phyloP scores from a whole-genome alignment of 2,113 vertebrate genomes.

The Odocoileus virginianus region DNA sequence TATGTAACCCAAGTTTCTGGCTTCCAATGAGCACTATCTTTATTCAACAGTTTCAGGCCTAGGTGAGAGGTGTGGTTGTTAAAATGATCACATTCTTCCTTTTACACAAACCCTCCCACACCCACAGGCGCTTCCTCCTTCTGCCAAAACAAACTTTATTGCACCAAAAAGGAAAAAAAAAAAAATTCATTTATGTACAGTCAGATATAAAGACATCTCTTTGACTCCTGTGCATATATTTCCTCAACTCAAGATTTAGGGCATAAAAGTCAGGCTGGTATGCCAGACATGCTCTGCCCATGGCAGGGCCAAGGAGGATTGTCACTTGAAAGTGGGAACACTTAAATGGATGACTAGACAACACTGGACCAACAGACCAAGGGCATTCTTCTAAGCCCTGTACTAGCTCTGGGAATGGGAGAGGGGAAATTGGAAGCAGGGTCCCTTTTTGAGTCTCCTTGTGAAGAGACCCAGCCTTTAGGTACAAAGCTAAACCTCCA shows the following conservation, averaged over 20 bases:
- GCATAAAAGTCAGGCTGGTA: constrained; percentile 73
- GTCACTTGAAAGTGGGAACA: constrained; percentile 82
- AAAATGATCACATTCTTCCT: not conserved
- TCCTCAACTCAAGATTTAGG: constrained; percentile 74
- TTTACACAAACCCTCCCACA: constrained; percentile 48
- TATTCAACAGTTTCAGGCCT: not conserved
- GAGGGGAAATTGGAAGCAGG: constrained; percentile 31
- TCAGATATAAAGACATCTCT: constrained; percentile 81
- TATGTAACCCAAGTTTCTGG: not conserved
- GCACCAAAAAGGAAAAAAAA: constrained; percentile 78
- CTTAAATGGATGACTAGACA: constrained; percentile 73
- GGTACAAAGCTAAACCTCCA: constrained; percentile 15
- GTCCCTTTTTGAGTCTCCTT: not conserved
- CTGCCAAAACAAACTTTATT: constrained; percentile 88
- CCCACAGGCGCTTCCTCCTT: constrained; percentile 72
- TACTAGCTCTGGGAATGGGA: constrained; percentile 52
- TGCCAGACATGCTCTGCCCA: constrained; percentile 67
- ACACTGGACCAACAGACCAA: constrained; percentile 75
- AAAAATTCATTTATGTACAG: constrained; percentile 79
- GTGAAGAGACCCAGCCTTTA: not conserved
- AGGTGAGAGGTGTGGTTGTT: not conserved
- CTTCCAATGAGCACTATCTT: not conserved
- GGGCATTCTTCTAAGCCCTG: constrained; percentile 71
- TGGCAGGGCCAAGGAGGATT: constrained; percentile 78
- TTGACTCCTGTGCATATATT: constrained; percentile 82